Evolutionary conservation across 2,113 vertebrate genomes (phyloP), one percentile per base, ranked within the genome.

Genomic region (Synodontis membranacea): DNA sequence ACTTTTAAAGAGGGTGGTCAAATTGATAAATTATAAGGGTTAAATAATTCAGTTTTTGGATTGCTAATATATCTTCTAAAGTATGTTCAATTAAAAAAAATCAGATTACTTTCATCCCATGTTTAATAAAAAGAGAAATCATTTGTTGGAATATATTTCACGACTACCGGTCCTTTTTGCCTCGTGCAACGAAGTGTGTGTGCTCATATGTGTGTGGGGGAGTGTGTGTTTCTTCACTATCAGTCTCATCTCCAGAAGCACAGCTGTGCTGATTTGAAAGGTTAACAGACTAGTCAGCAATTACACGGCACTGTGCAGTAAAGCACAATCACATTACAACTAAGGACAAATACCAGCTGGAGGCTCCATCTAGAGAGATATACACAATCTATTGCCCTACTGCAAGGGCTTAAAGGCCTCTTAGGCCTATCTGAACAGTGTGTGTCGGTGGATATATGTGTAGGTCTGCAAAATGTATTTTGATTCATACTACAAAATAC

Each of bases 271-370:
- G 91, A 94, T 95, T 94, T 94, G 93, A 95, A 95, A 96, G 94
- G 94, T 95, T 95, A 93, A 93, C 93, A 94, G 93, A 94, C 93
- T 91, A 93, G 94, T 94, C 94, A 94, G 95, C 94, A 93, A 95
- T 95, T 95, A 95, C 93, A 91, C 92, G 89, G 91, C 93, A 91
- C 89, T 91, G 91, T 93, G 93, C 92, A 94, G 91, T 90, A 92
- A 92, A 90, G 92, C 92, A 92, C 93, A 93, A 93, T 93, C 85
- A 88, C 91, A 92, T 94, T 93, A 93, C 90, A 90, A 90, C 92
- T 90, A 91, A 89, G 90, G 91, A 88, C 90, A 93, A 94, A 93
- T 91, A 92, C 91, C 93, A 93, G 93, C 91, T 91, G 66, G 68
- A 76, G 31, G 54, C 90, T 86, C 86, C 91, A 87, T 91, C 90